phyloP scores from a whole-genome alignment of 2,888 invertebrate genomes.

The Blera fallax region DNA sequence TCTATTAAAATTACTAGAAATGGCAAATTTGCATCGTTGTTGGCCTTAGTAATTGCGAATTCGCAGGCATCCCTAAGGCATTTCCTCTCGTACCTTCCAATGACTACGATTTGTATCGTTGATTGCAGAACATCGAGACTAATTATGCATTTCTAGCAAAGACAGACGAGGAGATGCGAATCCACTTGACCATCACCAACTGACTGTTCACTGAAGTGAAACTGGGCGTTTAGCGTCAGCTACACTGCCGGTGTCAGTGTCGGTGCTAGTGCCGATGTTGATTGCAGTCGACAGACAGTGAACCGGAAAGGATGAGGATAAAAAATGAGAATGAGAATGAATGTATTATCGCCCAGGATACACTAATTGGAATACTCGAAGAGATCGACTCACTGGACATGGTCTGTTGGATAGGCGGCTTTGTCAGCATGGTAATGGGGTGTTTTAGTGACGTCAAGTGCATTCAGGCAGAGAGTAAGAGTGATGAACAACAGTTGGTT shows the following conservation, averaged over 20 bases:
- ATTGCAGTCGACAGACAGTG: conserved; percentile 30
- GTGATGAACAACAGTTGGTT: conserved; percentile 53
- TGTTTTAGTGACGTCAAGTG: conserved; percentile 48
- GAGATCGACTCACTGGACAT: conserved; percentile 39
- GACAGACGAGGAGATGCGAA: not conserved
- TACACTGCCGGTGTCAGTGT: not conserved
- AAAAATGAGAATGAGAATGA: conserved; percentile 54
- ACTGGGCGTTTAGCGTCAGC: conserved; percentile 56
- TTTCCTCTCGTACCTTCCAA: conserved; percentile 26
- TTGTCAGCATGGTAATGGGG: not conserved
- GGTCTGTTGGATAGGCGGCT: conserved; percentile 46
- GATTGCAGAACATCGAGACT: conserved; percentile 66
- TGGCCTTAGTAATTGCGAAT: conserved; percentile 27
- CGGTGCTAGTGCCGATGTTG: conserved; percentile 3
- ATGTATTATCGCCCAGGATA: conserved; percentile 69
- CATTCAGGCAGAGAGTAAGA: conserved; percentile 53
- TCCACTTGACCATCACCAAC: conserved; percentile 59
- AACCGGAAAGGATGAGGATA: conserved; percentile 63
- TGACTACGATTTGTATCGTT: conserved; percentile 54
- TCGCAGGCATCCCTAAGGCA: conserved; percentile 38
- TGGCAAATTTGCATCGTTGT: conserved; percentile 43
- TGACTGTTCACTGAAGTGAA: conserved; percentile 54
- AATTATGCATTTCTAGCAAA: conserved; percentile 55
- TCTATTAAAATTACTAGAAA: conserved; percentile 22
- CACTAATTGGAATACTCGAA: conserved; percentile 64